These are phyloP conservation scores for Chironomus tepperi DNA, from an alignment of 1,140 invertebrate species.

Conservation along the genomic window DNA sequence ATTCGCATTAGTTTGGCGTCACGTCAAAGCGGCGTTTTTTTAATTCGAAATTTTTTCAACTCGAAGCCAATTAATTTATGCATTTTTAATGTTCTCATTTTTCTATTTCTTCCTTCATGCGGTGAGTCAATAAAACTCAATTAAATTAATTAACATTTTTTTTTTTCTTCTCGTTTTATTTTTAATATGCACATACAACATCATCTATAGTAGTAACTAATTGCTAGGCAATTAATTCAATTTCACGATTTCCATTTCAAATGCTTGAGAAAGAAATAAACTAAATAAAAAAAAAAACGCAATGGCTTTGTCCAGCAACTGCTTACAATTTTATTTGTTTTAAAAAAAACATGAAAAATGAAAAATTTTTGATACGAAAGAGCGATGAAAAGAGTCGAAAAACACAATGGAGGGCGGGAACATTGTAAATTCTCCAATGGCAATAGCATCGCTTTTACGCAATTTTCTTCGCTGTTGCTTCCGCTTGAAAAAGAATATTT, in stretches of 20 bases:
- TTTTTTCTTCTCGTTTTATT: not conserved
- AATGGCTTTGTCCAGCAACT: constrained; percentile 3
- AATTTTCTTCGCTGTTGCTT: constrained; percentile 18
- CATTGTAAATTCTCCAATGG: not conserved
- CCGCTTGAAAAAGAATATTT: not conserved
- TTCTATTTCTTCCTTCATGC: constrained; percentile 3
- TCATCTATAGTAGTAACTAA: not conserved
- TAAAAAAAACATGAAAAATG: not conserved
- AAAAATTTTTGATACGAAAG: constrained; percentile 20
- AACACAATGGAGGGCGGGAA: constrained; percentile 12
- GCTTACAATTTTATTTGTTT: not conserved
- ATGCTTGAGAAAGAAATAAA: constrained; percentile 1
- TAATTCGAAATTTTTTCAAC: not conserved
- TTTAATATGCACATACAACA: constrained; percentile 15
- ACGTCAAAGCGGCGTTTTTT: not conserved
- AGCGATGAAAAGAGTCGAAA: not conserved
- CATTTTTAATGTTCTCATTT: constrained; percentile 5
- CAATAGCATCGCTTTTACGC: constrained; percentile 19
- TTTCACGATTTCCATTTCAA: constrained; percentile 19
- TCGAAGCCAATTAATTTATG: constrained; percentile 16
- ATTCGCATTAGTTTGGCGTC: constrained; percentile 11
- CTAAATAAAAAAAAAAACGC: not conserved
- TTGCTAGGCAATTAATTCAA: constrained; percentile 19
- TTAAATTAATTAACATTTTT: constrained; percentile 20
- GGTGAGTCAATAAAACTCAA: constrained; percentile 18